Base-by-base conservation (phyloP, 2,113 vertebrate species). In the Aspidoscelis tigris region DNA sequence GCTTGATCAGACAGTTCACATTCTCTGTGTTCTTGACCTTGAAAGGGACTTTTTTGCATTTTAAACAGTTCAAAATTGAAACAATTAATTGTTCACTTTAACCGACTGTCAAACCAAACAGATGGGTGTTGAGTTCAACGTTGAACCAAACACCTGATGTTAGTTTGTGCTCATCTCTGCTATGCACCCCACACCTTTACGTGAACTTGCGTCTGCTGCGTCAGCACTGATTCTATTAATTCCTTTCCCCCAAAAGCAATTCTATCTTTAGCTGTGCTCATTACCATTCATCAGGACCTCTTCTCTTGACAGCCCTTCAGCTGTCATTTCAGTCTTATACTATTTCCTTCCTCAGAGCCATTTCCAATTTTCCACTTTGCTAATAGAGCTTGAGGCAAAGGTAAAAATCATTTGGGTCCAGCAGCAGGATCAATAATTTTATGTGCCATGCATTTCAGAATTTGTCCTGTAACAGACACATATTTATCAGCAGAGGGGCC, bases 311-410 rank as follows among this genome's bases (percentile, higher is more conserved):
- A 89, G 78, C 58, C 78, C 74, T 88, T 90, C 5, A 64, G 71
- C 72, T 79, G 91, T 90, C 86, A 39, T 86, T 91, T 92, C 87
- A 84, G 43, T 85, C 78, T 84, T 55, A 11, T 0, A 3, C 33
- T 79, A 77, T 24, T 90, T 84, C 93, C 86, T 94, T 89, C 76
- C 58, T 85, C 75, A 88, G 83, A 86, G 70, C 26, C 68, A 66
- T 83, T 93, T 93, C 86, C 78, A 91, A 86, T 91, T 89, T 92
- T 83, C 80, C 81, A 93, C 66, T 88, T 87, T 81, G 77, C 75
- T 92, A 88, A 89, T 69, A 78, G 87, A 92, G 86, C 71, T 72
- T 84, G 33, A 91, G 78, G 78, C 69, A 0, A 92, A 84, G 77
- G 74, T 79, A 91, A 81, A 93, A 84, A 83, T 75, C 65, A 93